Evolutionary conservation across 2,888 invertebrate species (phyloP).

Genomic region (Drosophila silvestris): DNA sequence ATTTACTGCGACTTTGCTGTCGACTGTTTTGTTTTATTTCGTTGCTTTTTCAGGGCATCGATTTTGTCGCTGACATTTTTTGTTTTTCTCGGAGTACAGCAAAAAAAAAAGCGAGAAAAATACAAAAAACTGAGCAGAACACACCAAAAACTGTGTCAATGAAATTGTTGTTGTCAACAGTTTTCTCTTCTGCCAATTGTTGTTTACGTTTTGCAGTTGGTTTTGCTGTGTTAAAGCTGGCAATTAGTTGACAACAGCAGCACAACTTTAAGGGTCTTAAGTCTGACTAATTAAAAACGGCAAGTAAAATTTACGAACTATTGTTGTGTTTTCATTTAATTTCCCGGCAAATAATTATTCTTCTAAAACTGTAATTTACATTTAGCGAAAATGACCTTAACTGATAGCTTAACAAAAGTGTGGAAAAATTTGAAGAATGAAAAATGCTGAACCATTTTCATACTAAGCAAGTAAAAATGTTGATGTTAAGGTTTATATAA

Average conservation of each 20-base stretch:
- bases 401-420: background rate
- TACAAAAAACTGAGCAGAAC: slow-evolving; percentile 3
- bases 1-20: slow-evolving; percentile 72
- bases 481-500: no score
- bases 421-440: fast-evolving
- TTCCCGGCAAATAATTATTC: background rate
- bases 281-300: slow-evolving; percentile 32
- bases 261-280: slow-evolving; percentile 47
- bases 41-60: slow-evolving; percentile 73
- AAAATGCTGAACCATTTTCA: background rate
- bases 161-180: slow-evolving; percentile 70
- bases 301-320: background rate
- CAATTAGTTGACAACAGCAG: slow-evolving; percentile 30
- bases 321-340: background rate
- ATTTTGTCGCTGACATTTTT: slow-evolving; percentile 71
- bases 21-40: slow-evolving; percentile 70
- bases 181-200: slow-evolving; percentile 40
- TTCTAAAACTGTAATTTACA: background rate
- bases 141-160: slow-evolving; percentile 62
- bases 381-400: background rate
- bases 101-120: slow-evolving; percentile 8
- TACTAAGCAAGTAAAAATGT: background rate
- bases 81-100: slow-evolving; percentile 37
- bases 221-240: slow-evolving; percentile 38
- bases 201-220: background rate